These are phyloP conservation scores for Chlorospingus flavigularis DNA, from an alignment of 2,797 vertebrate species.

Conservation along the genomic window DNA sequence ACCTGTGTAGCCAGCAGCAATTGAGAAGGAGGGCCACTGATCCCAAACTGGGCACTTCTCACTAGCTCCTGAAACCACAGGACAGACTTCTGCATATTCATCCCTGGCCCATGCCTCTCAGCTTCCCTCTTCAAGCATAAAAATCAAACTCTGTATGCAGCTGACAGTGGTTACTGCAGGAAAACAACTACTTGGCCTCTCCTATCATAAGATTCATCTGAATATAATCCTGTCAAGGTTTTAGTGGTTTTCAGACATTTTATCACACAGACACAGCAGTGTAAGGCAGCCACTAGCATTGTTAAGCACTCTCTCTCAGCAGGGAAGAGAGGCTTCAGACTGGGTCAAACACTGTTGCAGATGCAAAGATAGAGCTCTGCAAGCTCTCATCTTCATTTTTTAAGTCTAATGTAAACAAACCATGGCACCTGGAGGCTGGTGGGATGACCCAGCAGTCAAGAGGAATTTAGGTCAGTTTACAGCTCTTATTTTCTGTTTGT, in stretches of 20 bases:
- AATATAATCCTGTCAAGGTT: neutral
- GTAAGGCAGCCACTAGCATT: neutral
- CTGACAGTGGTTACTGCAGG: neutral
- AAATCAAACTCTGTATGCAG: neutral
- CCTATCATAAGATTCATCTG: neutral
- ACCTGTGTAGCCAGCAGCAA: neutral
- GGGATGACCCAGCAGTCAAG: conserved; percentile 39
- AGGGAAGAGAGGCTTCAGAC: neutral
- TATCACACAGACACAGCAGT: neutral
- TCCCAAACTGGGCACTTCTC: neutral
- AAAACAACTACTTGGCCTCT: neutral
- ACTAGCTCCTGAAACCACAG: neutral
- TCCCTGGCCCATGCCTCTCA: neutral
- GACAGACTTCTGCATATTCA: neutral
- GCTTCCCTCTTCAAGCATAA: neutral
- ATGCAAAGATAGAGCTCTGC: neutral
- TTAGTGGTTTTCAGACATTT: neutral
- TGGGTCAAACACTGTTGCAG: neutral
- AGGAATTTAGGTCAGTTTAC: conserved; percentile 52
- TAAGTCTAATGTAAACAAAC: conserved; percentile 30
- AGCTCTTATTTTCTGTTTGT: conserved; percentile 42
- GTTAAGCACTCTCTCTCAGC: neutral
- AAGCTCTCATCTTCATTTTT: neutral
- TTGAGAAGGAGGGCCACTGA: neutral
- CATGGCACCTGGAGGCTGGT: conserved; percentile 28